Evolutionary conservation across 2,888 invertebrate species (phyloP).

Genomic region (Stomorhina lunata): DNA sequence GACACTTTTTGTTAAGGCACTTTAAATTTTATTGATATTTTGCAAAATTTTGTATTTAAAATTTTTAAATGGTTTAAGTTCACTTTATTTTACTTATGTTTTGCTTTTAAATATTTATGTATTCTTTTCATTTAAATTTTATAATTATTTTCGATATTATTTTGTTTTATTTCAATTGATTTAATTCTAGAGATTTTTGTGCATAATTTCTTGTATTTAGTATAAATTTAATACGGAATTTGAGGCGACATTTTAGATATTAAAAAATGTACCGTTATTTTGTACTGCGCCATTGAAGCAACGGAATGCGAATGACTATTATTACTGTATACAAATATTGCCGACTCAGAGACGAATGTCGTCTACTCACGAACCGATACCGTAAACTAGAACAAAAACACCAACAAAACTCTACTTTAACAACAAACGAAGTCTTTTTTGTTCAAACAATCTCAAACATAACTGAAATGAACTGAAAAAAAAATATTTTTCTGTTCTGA

Average conservation of each 20-base stretch:
- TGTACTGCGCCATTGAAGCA: constrained; percentile 66
- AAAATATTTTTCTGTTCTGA: too few species aligned
- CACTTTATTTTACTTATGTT: constrained; percentile 15
- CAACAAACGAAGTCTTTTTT: constrained; percentile 30
- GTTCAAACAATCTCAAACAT: constrained; percentile 20
- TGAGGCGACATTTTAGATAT: neutral
- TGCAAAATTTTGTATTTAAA: neutral
- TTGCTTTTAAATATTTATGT: neutral
- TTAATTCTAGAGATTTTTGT: neutral
- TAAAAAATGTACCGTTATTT: constrained; percentile 62
- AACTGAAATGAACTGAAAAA: too few species aligned
- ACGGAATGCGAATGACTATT: constrained; percentile 67
- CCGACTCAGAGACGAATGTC: constrained; percentile 37
- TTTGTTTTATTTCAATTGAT: constrained; percentile 25
- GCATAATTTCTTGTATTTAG: constrained; percentile 6
- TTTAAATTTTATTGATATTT: constrained; percentile 12
- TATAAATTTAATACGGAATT: constrained; percentile 39
- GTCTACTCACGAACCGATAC: constrained; percentile 32
- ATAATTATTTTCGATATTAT: constrained; percentile 7
- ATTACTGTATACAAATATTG: constrained; percentile 50
- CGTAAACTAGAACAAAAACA: constrained; percentile 49
- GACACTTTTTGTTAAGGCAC: neutral
- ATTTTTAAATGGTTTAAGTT: neutral
- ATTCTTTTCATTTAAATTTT: constrained; percentile 30
- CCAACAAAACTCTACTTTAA: constrained; percentile 21